A percentile compares a stretch with the other conserved stretches of the same genome.
Evolutionary conservation across 2,888 invertebrate genomes (phyloP).

Genomic region (Platycnemis pennipes): DNA sequence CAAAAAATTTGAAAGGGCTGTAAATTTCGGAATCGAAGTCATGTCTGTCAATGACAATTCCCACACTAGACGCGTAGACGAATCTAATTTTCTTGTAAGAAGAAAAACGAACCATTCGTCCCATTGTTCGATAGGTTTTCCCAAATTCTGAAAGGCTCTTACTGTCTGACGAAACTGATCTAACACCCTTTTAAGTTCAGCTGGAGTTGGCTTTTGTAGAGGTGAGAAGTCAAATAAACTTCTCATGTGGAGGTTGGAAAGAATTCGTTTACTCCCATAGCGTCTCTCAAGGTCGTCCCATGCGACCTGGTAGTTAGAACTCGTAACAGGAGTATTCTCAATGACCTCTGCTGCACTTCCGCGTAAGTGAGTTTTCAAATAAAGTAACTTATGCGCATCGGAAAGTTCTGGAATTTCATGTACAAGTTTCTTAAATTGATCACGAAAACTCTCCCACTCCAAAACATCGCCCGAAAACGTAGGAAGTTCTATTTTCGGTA

Average conservation of each 20-base stretch:
- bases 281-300: slow-evolving; percentile 5
- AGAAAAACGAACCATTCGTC: slow-evolving; percentile 37
- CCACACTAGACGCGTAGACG: slow-evolving; percentile 28
- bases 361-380: slow-evolving; percentile 8
- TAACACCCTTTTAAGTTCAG: background rate
- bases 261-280: background rate
- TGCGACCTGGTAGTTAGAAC: background rate
- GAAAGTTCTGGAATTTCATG: slow-evolving; percentile 12
- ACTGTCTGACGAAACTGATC: slow-evolving; percentile 5
- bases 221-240: background rate
- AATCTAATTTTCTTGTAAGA: slow-evolving; percentile 23
- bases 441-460: slow-evolving; percentile 7
- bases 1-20: background rate
- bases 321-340: slow-evolving; percentile 2
- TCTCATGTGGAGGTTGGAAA: background rate
- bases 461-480: background rate
- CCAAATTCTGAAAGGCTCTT: background rate
- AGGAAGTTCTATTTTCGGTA: background rate
- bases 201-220: background rate
- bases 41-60: background rate
- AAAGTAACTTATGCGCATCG: background rate
- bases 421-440: slow-evolving; percentile 1
- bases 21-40: background rate
- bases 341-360: background rate
- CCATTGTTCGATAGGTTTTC: background rate